Evolutionary conservation across 37 sponge, comb jelly and placozoan species (phyloP), one percentile per base, ranked within the genome.

Genomic region (Beroe forskalii): DNA sequence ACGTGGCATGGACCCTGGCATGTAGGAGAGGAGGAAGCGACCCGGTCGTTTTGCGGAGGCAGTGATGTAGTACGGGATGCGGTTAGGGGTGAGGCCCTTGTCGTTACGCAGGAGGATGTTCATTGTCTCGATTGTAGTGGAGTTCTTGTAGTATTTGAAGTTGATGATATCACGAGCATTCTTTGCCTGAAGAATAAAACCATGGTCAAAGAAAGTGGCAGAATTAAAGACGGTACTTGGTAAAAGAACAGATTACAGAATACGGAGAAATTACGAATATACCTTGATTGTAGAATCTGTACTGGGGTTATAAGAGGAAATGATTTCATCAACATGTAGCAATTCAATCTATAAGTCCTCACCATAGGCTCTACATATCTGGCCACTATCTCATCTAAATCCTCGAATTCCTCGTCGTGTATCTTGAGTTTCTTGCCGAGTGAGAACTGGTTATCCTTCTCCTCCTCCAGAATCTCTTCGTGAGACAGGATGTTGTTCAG

Each of bases 331-430:
- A n/a, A n/a, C n/a, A n/a, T n/a, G n/a, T n/a, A n/a, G n/a, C n/a
- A n/a, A n/a, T n/a, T n/a, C n/a, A n/a, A n/a, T n/a, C n/a, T n/a
- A n/a, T n/a, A n/a, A n/a, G n/a, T 63, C 17, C 37, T 14, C 42
- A 80, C 86, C 94, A 96, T 94, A 3, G 95, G 95, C 44, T 98
- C 94, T 25, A 98, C 91, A 89, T 90, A 96, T 23, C 97, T 80
- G 2, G 99, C 99, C 20, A 98, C 80, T n/a, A 98, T 96, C 80
- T 98, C 99, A 92, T 98, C 99, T 62, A 98, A 66, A 67, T 98
- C 99, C 92, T 98, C 99, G 93, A 91, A 98, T 36, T 94, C 95
- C 97, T 98, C 97, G n/a, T 93, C 48, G 37, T 93, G 94, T 48
- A 98, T 98, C 60, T 67, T 24, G 90, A 98, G 94, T 14, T 92